These are phyloP conservation scores for Myanophis thanlyinensis DNA, from an alignment of 2,113 vertebrate genomes.

Conservation along the genomic window DNA sequence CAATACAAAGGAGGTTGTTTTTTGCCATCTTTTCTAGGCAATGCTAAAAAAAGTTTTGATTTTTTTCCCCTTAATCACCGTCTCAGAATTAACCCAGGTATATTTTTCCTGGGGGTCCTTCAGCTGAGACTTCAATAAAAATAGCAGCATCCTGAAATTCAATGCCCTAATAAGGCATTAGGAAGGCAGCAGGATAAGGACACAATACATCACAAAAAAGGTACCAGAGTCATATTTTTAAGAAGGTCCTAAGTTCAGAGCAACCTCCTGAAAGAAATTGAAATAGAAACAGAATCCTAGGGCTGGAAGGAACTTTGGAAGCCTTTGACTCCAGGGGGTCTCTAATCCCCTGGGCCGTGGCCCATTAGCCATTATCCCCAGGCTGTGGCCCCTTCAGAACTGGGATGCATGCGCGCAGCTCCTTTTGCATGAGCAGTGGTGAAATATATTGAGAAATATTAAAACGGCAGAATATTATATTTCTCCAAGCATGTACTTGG, in stretches of 20 bases:
- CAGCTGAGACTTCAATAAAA: not conserved
- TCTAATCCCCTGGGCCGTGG: too few species aligned
- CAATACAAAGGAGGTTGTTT: not conserved
- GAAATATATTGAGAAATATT: too few species aligned
- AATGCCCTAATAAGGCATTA: not conserved
- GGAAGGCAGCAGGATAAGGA: not conserved
- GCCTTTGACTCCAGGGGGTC: too few species aligned
- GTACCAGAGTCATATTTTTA: not conserved
- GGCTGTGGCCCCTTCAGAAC: too few species aligned
- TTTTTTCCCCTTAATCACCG: not conserved
- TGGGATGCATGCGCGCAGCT: too few species aligned
- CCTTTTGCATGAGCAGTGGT: too few species aligned
- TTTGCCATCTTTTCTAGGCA: not conserved
- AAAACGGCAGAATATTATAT: too few species aligned
- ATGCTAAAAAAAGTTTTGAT: not conserved
- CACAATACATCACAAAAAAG: not conserved
- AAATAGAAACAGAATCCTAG: too few species aligned
- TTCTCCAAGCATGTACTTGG: too few species aligned
- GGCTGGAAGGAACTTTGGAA: too few species aligned
- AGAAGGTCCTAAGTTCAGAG: not conserved
- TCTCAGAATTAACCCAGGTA: not conserved
- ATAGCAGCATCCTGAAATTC: not conserved
- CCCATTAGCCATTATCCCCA: too few species aligned
- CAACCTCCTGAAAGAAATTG: too few species aligned
- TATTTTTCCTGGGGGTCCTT: not conserved